Evolutionary conservation across 2,888 invertebrate species (phyloP).

Genomic region (Clanis bilineata): DNA sequence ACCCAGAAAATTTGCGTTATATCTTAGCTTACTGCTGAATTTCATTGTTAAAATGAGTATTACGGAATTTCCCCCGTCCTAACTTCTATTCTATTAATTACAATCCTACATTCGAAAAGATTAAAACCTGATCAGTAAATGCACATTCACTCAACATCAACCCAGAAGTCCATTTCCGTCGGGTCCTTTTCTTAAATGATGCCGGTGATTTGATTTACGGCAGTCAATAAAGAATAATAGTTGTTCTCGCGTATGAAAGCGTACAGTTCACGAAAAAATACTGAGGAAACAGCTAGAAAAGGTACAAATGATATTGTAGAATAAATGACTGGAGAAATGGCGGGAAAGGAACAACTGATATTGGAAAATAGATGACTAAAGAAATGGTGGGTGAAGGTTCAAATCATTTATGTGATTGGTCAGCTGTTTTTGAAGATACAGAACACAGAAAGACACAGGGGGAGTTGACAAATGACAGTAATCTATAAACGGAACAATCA

Average conservation of each 20-base stretch:
- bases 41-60: too few species aligned
- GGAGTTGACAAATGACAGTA: background rate
- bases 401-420: background rate
- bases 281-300: background rate
- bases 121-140: background rate
- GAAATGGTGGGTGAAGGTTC: background rate
- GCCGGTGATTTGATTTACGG: conserved; percentile 18
- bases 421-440: background rate
- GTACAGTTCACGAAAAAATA: background rate
- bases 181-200: conserved; percentile 14
- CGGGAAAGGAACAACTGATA: background rate
- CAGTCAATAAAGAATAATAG: conserved; percentile 8
- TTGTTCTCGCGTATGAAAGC: background rate
- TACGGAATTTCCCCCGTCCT: too few species aligned
- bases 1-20: too few species aligned
- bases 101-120: too few species aligned
- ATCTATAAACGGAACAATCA: background rate
- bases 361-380: background rate
- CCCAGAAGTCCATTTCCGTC: background rate
- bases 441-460: background rate
- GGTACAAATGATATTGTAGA: background rate
- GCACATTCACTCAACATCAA: background rate
- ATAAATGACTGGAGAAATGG: background rate
- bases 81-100: too few species aligned
- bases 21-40: too few species aligned